Evolutionary conservation across 2,888 invertebrate species (phyloP).

Genomic region (Thecophora atra): DNA sequence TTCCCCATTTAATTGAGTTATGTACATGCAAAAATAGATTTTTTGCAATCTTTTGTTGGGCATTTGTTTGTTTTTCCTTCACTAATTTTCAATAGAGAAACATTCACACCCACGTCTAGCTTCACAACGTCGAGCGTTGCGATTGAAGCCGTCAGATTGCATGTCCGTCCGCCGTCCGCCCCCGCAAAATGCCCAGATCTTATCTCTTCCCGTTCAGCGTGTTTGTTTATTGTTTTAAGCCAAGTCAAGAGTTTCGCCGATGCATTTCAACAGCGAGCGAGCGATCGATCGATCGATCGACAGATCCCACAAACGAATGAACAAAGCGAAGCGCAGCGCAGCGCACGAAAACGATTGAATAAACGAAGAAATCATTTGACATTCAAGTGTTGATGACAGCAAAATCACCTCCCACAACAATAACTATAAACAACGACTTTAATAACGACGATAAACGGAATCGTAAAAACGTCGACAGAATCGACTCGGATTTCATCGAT

Average conservation of each 20-base stretch:
- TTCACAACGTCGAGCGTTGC: neutral
- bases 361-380: slow-evolving; percentile 1
- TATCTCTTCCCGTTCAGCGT: slow-evolving; percentile 13
- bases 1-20: slow-evolving; percentile 11
- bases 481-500: neutral
- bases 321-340: too few species aligned
- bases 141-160: neutral
- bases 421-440: neutral
- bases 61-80: slow-evolving; percentile 19
- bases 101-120: slow-evolving; percentile 36
- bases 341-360: too few species aligned
- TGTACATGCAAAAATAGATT: slow-evolving; percentile 15
- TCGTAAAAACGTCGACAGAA: neutral
- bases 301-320: slow-evolving; percentile 18
- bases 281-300: slow-evolving; percentile 9
- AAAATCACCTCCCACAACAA: neutral
- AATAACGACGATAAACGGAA: neutral
- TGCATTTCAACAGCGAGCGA: slow-evolving; percentile 26
- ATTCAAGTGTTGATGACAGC: slow-evolving; percentile 13
- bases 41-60: neutral
- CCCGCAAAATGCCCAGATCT: slow-evolving; percentile 1
- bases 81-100: slow-evolving; percentile 19
- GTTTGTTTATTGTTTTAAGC: slow-evolving; percentile 30
- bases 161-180: neutral
- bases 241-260: slow-evolving; percentile 13